Percentiles rank a stretch among this genome's conserved stretches.
Evolutionary conservation across 2,888 invertebrate species (phyloP).

Genomic region (Luffia ferchaultella): DNA sequence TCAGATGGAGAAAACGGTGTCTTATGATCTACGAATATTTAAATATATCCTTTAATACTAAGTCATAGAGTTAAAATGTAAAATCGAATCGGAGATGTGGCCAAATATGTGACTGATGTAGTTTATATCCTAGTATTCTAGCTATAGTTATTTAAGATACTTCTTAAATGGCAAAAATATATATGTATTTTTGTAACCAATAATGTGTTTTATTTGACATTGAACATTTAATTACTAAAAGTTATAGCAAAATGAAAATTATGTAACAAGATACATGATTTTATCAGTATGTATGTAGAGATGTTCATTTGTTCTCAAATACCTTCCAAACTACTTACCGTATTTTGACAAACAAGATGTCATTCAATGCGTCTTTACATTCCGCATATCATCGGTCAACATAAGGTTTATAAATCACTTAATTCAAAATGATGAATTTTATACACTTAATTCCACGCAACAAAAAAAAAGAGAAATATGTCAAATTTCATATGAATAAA

Average conservation of each 20-base stretch:
- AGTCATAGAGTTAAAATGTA: not conserved
- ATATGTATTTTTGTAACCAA: not conserved
- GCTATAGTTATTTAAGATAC: slow-evolving; percentile 8
- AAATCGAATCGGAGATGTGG: slow-evolving; percentile 1
- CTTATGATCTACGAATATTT: not conserved
- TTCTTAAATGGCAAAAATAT: not conserved
- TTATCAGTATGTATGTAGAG: not conserved
- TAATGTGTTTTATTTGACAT: not conserved
- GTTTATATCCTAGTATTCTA: slow-evolving; percentile 9
- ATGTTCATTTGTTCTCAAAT: not conserved
- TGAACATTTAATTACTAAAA: not conserved
- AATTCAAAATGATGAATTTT: too few species aligned
- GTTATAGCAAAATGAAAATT: not conserved
- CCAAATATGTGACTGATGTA: slow-evolving; percentile 15
- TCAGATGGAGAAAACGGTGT: slow-evolving; percentile 14
- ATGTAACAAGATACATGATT: too few species aligned
- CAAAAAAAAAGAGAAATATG: too few species aligned
- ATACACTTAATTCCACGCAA: too few species aligned
- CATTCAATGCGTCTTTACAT: not conserved
- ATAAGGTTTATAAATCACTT: too few species aligned
- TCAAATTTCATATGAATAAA: too few species aligned
- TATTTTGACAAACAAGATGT: not conserved
- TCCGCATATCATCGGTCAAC: not conserved
- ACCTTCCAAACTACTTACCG: not conserved
- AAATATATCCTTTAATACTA: not conserved